phyloP scores from a whole-genome alignment of 1,140 invertebrate species.

The Nomia melanderi region DNA sequence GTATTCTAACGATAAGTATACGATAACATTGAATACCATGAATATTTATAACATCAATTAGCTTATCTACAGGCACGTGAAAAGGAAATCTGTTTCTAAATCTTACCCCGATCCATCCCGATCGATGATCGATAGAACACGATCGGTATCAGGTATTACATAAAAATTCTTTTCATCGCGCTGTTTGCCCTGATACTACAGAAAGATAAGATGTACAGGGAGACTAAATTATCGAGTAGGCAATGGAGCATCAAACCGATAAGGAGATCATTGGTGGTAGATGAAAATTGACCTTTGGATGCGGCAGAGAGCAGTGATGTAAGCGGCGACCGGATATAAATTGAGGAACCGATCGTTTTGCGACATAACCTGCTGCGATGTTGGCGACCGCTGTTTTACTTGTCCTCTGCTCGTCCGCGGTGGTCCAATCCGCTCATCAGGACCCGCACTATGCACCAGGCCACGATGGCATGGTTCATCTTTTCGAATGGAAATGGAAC shows the following conservation, averaged over 20 bases:
- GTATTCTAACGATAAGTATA: no score
- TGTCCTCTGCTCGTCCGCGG: conserved; percentile 23
- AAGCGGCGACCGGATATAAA: conserved; percentile 39
- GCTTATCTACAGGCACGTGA: no score
- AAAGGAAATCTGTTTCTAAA: no score
- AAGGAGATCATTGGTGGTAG: conserved; percentile 10
- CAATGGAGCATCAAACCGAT: neutral
- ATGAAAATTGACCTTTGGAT: conserved; percentile 40
- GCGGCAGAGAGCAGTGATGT: conserved; percentile 5
- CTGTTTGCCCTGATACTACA: neutral
- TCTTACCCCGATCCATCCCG: no score
- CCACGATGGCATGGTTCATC: conserved; percentile 79
- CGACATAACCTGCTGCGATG: conserved; percentile 34
- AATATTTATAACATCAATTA: no score
- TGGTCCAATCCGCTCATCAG: conserved; percentile 35
- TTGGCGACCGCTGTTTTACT: neutral
- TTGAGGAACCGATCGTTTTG: conserved; percentile 1
- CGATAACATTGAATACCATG: no score
- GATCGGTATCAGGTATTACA: no score
- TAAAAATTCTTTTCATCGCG: no score
- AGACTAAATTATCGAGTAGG: neutral
- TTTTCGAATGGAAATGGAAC: conserved; percentile 86
- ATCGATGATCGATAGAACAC: no score
- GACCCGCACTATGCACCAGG: conserved; percentile 60
- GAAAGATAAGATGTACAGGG: neutral